Evolutionary conservation across 2,113 vertebrate species (phyloP).

Genomic region (Entelurus aequoreus): DNA sequence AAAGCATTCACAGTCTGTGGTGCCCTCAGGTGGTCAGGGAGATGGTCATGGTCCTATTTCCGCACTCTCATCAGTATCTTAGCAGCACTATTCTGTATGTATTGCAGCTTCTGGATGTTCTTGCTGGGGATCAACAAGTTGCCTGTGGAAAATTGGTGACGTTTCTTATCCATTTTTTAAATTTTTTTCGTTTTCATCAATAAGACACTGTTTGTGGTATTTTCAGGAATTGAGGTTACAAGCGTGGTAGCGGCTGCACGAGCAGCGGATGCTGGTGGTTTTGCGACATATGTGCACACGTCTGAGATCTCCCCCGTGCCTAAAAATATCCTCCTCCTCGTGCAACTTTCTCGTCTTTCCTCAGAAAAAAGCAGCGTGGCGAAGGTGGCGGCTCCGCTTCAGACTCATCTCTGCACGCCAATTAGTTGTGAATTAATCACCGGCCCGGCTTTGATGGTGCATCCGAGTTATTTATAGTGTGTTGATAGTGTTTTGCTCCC

Average conservation of each 20-base stretch:
- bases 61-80: too few species aligned
- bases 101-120: too few species aligned
- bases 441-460: conserved; percentile 2
- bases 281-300: neutral
- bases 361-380: neutral
- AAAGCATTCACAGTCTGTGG: too few species aligned
- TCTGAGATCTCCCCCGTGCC: conserved; percentile 2
- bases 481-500: conserved; percentile 7
- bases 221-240: too few species aligned
- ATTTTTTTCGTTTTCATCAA: neutral
- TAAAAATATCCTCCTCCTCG: neutral
- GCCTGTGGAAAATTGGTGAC: too few species aligned
- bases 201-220: too few species aligned
- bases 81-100: too few species aligned
- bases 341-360: conserved; percentile 1
- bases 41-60: too few species aligned
- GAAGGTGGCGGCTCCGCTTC: conserved; percentile 30
- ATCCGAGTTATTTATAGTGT: conserved; percentile 14
- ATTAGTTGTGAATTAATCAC: conserved; percentile 36
- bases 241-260: neutral
- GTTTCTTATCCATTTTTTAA: neutral
- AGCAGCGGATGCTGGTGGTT: neutral
- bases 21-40: too few species aligned
- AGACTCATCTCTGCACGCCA: conserved; percentile 13
- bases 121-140: too few species aligned